phyloP scores from a whole-genome alignment of 1,140 invertebrate species.

The Aphaenogaster ashmeadi region DNA sequence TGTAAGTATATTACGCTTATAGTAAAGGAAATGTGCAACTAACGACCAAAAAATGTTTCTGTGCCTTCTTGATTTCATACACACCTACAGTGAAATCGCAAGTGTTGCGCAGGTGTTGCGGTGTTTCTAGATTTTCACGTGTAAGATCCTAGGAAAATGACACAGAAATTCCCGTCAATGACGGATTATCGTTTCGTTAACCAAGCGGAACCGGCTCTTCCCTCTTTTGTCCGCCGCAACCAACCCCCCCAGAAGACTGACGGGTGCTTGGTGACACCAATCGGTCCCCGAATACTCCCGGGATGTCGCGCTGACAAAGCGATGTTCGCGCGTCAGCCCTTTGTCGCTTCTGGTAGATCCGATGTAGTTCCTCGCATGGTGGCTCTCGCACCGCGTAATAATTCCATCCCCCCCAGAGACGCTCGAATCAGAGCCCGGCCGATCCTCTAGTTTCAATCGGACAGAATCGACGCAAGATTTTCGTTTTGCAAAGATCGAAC shows the following conservation, averaged over 20 bases:
- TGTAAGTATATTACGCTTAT: neutral
- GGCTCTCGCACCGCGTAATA: constrained; percentile 24
- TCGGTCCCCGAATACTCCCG: constrained; percentile 55
- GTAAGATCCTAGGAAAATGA: neutral
- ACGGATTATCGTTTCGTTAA: constrained; percentile 24
- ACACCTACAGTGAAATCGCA: neutral
- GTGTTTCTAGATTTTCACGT: neutral
- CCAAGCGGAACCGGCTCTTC: constrained; percentile 40
- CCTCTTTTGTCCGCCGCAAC: constrained; percentile 40
- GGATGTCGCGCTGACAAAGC: constrained; percentile 59
- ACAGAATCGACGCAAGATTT: neutral
- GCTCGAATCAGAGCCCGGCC: neutral
- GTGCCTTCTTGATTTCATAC: neutral
- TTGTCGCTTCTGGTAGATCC: constrained; percentile 46
- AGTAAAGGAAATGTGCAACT: neutral
- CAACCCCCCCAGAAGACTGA: constrained; percentile 31
- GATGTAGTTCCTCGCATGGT: constrained; percentile 15
- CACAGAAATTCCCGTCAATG: constrained; percentile 2
- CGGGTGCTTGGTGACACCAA: constrained; percentile 51
- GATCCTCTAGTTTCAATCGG: constrained; percentile 25
- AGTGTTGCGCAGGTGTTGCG: neutral
- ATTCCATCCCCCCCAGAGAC: constrained; percentile 27
- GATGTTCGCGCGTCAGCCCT: constrained; percentile 63
- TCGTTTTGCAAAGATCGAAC: constrained; percentile 1
- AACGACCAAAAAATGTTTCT: neutral